Evolutionary conservation across 2,888 invertebrate species (phyloP), one percentile per base, ranked within the genome.

Genomic region (Leuctra nigra): DNA sequence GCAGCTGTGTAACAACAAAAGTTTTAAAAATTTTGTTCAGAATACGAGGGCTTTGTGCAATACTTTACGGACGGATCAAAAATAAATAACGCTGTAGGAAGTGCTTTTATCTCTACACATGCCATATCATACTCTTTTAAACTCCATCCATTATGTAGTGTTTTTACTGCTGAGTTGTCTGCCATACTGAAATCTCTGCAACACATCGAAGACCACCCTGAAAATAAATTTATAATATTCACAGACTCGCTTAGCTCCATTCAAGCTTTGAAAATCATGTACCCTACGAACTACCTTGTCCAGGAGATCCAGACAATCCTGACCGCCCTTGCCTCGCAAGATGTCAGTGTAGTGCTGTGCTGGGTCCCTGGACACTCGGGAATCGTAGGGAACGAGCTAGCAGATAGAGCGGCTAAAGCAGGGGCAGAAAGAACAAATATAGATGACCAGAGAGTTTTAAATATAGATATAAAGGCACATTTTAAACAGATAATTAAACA

Each of bases 341-440:
- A 44, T 20, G n/a, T 44, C 23, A 23, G 2, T n/a, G 44, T 44
- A 23, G 44, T 44, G 22, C n/a, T 44, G 4, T 44, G 44, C 23
- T 53, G 53, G 53, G 53, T 53, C 14, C 53, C 53, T 22, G 53
- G 53, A 53, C 53, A 53, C 24, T 22, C 23, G 53, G 53, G 53
- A 11, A 53, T 53, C 16, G 24, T 22, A 18, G 53, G 53, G 2
- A 53, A 53, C 39, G 53, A 53, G 20, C n/a, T 39, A 7, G 24
- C 53, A 16, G 53, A 53, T 24, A 14, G n/a, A n/a, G 24, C 39
- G 2, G 53, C 53, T 2, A 53, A 20, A 18, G 24, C 7, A 9
- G 44, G 22, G 13, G 13, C n/a, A 4, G 23, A 3, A 4, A 44
- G 23, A 22, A 20, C 11, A 2, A 4, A 20, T 3, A 20, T 23